phyloP scores from a whole-genome alignment of 2,113 vertebrate genomes.

The Heptranchias perlo region DNA sequence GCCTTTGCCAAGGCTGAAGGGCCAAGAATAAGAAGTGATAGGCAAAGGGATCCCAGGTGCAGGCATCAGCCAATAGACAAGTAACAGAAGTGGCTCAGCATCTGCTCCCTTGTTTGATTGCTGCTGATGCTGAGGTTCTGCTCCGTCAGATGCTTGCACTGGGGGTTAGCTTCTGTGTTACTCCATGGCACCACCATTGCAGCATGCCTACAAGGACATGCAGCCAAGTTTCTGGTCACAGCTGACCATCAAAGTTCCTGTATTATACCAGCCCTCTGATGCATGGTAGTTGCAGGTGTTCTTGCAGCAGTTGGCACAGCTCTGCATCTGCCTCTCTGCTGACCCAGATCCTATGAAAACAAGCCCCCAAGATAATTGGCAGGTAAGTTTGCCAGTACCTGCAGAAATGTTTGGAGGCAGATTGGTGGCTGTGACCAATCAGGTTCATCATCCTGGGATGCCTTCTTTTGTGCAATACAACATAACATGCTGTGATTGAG shows the following conservation, averaged over 20 bases:
- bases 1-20: not conserved
- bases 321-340: not conserved
- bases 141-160: not conserved
- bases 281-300: not conserved
- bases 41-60: not conserved
- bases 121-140: not conserved
- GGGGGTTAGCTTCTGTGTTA: not conserved
- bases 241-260: not conserved
- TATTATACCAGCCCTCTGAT: not conserved
- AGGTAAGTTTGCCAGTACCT: not conserved
- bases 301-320: not conserved
- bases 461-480: too few relatives aligned
- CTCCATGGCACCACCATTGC: not conserved
- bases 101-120: not conserved
- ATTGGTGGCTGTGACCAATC: too few relatives aligned
- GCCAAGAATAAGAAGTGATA: not conserved
- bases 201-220: not conserved
- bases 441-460: not conserved
- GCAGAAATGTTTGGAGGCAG: too few relatives aligned
- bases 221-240: not conserved
- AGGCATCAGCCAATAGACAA: not conserved
- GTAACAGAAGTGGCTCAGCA: not conserved
- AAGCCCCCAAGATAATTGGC: not conserved
- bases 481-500: not conserved
- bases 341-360: not conserved